phyloP scores from a whole-genome alignment of 2,113 vertebrate genomes.

The Malaclemys terrapin region DNA sequence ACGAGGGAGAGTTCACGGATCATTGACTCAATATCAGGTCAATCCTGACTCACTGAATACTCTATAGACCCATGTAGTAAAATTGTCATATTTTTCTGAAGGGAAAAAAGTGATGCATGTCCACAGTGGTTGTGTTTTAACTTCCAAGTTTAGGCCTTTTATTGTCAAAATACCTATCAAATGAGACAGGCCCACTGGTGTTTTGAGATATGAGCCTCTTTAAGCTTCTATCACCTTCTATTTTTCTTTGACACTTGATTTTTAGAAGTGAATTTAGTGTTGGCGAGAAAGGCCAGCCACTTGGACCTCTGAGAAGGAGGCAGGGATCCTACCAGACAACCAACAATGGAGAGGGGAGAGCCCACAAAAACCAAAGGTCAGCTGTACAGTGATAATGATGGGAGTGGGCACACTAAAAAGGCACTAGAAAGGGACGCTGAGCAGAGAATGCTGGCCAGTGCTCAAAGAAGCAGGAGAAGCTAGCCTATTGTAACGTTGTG shows the following conservation, averaged over 20 bases:
- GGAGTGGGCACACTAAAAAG: neutral
- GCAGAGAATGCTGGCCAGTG: neutral
- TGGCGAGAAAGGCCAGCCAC: neutral
- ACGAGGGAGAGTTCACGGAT: constrained; percentile 17
- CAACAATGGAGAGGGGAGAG: neutral
- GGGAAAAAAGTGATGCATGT: neutral
- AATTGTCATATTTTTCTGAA: neutral
- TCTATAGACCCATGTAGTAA: neutral
- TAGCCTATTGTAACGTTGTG: neutral
- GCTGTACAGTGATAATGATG: neutral
- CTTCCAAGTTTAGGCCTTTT: constrained; percentile 24
- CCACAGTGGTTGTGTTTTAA: neutral
- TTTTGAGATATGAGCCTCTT: neutral
- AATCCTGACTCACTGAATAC: constrained; percentile 2
- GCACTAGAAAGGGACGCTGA: neutral
- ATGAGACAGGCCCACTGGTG: neutral
- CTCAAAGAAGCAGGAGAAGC: neutral
- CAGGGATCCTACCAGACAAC: neutral
- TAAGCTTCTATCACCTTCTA: neutral
- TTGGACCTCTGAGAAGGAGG: neutral
- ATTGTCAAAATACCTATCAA: neutral
- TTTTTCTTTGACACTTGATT: neutral
- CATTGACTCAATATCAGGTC: neutral
- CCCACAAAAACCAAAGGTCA: neutral
- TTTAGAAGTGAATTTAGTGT: neutral